A percentile compares a stretch with the other conserved stretches of the same genome.
Evolutionary conservation across 2,797 vertebrate genomes (phyloP).

Genomic region (Gymnoscopelus braueri): DNA sequence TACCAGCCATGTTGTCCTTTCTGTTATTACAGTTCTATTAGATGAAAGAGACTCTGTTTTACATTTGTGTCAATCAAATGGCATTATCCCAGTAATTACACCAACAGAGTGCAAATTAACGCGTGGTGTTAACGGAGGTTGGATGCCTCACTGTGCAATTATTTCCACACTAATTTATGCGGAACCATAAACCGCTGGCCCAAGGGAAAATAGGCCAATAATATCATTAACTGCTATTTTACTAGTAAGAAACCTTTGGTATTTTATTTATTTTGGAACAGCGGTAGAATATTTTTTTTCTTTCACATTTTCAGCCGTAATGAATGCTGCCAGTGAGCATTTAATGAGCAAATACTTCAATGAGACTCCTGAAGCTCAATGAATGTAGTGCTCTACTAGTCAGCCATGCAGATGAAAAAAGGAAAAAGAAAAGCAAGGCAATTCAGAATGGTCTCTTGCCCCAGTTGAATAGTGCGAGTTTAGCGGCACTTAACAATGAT

Average conservation of each 20-base stretch:
- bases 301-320: neutral
- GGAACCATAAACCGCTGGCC: neutral
- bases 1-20: too few relatives aligned
- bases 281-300: neutral
- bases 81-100: neutral
- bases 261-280: neutral
- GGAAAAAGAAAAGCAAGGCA: constrained; percentile 9
- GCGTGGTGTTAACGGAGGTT: neutral
- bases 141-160: neutral
- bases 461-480: neutral
- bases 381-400: constrained; percentile 4
- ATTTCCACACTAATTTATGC: neutral
- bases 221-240: constrained; percentile 1
- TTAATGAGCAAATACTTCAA: constrained; percentile 14
- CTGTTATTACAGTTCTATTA: constrained; percentile 1
- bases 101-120: neutral
- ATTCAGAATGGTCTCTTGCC: neutral
- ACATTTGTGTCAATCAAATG: too few relatives aligned
- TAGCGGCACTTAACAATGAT: neutral
- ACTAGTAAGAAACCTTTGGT: neutral
- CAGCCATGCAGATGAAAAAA: constrained; percentile 11
- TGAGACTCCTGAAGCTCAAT: constrained; percentile 7
- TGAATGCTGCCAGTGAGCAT: neutral
- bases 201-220: neutral
- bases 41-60: neutral